phyloP scores from a whole-genome alignment of 2,113 vertebrate species.

The Ahaetulla prasina region DNA sequence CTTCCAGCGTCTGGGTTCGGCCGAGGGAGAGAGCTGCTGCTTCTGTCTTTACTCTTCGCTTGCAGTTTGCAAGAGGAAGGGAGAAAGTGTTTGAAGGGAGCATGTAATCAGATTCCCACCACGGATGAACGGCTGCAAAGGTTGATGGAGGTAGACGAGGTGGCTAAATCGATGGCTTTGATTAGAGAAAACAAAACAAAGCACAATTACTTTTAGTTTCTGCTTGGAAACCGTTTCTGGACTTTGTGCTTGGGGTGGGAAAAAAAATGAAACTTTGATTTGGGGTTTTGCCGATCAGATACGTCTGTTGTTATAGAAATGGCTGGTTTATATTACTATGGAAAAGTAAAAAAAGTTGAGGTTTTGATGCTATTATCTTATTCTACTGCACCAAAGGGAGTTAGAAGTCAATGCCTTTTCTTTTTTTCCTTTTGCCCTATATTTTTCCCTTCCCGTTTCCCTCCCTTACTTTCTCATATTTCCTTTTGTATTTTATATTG shows the following conservation, averaged over 20 bases:
- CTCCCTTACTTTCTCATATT: too few relatives aligned
- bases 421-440: too few relatives aligned
- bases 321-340: background rate
- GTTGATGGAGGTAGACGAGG: background rate
- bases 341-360: background rate
- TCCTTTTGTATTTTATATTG: too few relatives aligned
- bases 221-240: background rate
- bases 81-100: background rate
- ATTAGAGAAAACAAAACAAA: background rate
- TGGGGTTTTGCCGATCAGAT: background rate
- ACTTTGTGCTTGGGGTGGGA: background rate
- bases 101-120: background rate
- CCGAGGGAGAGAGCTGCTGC: background rate
- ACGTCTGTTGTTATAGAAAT: background rate
- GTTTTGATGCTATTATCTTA: background rate
- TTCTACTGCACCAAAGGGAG: background rate
- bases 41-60: constrained; percentile 53
- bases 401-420: background rate
- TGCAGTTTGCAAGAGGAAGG: constrained; percentile 48
- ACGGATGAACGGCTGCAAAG: background rate
- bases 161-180: background rate
- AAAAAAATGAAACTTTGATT: background rate
- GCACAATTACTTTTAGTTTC: background rate
- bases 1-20: constrained; percentile 41
- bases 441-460: too few relatives aligned